These are phyloP conservation scores for Stichopus horrens DNA, from an alignment of 53 echinoderm and acorn worm species.

Conservation along the genomic window DNA sequence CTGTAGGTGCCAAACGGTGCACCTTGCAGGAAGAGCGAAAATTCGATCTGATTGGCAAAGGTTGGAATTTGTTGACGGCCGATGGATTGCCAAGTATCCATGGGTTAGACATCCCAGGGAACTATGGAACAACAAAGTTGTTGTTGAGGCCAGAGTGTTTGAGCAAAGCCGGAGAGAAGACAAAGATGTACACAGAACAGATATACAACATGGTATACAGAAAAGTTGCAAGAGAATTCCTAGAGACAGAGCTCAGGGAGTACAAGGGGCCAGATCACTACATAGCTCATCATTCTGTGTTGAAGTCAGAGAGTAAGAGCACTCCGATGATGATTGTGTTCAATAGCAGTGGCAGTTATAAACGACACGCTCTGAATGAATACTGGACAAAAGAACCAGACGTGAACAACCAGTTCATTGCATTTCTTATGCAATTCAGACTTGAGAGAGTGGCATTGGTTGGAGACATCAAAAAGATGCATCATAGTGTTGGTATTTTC, in stretches of 20 bases:
- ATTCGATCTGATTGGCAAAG: too few species aligned
- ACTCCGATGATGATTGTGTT: too few species aligned
- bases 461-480: slow-evolving; percentile 66
- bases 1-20: too few species aligned
- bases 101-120: neutral
- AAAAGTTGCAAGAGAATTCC: neutral
- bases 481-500: slow-evolving; percentile 60
- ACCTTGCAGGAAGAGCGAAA: too few species aligned
- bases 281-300: too few species aligned
- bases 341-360: slow-evolving; percentile 62
- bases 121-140: neutral
- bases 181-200: slow-evolving; percentile 14
- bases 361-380: slow-evolving; percentile 60
- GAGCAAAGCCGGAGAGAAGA: neutral
- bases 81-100: neutral
- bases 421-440: slow-evolving; percentile 59
- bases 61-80: neutral
- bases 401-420: slow-evolving; percentile 60
- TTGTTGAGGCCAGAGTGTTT: neutral
- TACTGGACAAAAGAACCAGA: slow-evolving; percentile 72
- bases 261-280: neutral
- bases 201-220: neutral
- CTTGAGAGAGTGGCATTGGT: slow-evolving; percentile 54
- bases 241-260: neutral
- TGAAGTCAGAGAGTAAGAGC: too few species aligned